A percentile compares a stretch with the other conserved stretches of the same genome.
phyloP scores from a whole-genome alignment of 2,797 vertebrate species.

The Gallinago nigripennis region DNA sequence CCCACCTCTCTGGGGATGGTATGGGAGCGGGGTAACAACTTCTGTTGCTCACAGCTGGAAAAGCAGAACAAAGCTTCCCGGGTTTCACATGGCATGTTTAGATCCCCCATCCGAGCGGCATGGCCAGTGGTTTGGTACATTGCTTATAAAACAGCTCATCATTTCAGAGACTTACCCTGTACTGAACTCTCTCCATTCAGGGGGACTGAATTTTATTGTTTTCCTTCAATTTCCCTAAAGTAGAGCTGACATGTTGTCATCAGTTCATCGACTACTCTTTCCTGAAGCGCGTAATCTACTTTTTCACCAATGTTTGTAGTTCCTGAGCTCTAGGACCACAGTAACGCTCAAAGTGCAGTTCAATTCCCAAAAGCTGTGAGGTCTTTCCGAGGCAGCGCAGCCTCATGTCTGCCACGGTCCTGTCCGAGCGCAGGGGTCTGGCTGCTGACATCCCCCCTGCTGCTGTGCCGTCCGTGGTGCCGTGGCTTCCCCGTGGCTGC shows the following conservation, averaged over 20 bases:
- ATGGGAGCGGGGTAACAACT: neutral
- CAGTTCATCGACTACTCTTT: neutral
- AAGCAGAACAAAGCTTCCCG: neutral
- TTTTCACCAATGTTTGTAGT: neutral
- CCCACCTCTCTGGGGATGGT: neutral
- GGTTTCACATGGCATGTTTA: neutral
- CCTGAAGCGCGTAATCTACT: neutral
- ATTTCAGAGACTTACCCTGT: neutral
- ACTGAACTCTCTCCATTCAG: neutral
- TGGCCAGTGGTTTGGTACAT: neutral
- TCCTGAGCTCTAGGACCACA: neutral
- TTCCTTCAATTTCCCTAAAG: neutral
- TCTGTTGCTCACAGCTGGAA: neutral
- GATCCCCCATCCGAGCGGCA: neutral
- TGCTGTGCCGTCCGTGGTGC: no score
- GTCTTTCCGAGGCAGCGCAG: neutral
- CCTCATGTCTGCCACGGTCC: rapidly evolving
- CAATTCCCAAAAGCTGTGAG: neutral
- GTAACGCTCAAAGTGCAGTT: neutral
- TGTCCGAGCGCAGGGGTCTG: neutral
- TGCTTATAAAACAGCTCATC: neutral
- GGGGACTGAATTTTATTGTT: neutral
- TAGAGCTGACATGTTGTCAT: neutral
- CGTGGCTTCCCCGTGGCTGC: no score
- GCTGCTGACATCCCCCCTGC: no score